A percentile compares a stretch with the other conserved stretches of the same genome.
These are phyloP conservation scores for Ophioninae sp. DNA, from an alignment of 2,888 invertebrate species.

Conservation along the genomic window DNA sequence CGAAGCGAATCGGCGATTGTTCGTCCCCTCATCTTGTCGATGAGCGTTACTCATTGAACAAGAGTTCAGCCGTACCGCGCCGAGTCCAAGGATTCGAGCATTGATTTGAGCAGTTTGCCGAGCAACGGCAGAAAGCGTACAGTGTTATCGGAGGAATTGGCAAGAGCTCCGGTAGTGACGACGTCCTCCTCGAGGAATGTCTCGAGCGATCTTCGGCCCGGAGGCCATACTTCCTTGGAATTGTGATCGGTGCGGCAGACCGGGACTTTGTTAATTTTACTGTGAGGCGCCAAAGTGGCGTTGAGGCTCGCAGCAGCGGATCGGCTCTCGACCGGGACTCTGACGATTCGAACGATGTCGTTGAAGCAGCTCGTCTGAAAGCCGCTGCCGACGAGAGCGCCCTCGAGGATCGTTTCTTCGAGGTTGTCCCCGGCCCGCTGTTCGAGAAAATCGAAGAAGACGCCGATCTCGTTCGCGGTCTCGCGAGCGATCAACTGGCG, in stretches of 20 bases:
- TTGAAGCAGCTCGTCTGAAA: conserved; percentile 56
- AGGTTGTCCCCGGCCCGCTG: conserved; percentile 70
- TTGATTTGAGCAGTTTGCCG: conserved; percentile 77
- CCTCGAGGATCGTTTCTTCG: conserved; percentile 69
- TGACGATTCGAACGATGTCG: conserved; percentile 69
- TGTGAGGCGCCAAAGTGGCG: conserved; percentile 71
- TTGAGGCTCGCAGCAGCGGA: conserved; percentile 63
- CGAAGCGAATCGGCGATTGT: background rate
- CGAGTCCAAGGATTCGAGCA: conserved; percentile 77
- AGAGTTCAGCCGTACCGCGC: conserved; percentile 69
- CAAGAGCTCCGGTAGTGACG: conserved; percentile 75
- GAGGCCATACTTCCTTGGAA: conserved; percentile 21
- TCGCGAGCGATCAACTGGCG: conserved; percentile 78
- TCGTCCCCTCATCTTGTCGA: background rate
- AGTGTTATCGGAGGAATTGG: conserved; percentile 64
- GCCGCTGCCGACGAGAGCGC: conserved; percentile 67
- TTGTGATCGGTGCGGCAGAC: conserved; percentile 59
- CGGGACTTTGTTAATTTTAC: conserved; percentile 71
- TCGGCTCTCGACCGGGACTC: conserved; percentile 65
- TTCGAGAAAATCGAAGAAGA: conserved; percentile 79
- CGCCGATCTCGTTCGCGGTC: conserved; percentile 78
- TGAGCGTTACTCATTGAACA: background rate
- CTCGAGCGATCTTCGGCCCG: conserved; percentile 37
- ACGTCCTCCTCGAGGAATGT: conserved; percentile 67
- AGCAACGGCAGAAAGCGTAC: conserved; percentile 76